These are phyloP conservation scores for human (Homo sapiens) DNA, from an alignment of 2,113 vertebrate genomes.

Conservation along the genomic window DNA sequence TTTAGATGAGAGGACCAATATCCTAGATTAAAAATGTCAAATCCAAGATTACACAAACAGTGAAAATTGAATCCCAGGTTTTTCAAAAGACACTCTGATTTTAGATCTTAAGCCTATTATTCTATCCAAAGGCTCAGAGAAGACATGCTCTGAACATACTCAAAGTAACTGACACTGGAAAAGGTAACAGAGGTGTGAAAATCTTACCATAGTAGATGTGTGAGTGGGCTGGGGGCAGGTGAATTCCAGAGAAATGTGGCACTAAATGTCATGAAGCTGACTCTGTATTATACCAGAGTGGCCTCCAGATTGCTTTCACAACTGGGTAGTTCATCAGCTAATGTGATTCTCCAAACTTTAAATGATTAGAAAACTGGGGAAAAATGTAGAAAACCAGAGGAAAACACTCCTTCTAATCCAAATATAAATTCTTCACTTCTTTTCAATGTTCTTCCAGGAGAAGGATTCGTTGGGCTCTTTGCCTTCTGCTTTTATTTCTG, in stretches of 20 bases:
- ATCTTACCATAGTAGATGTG: not conserved
- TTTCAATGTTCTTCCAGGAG: not conserved
- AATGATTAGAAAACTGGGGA: not conserved
- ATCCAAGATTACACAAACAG: not conserved
- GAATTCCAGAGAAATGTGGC: not conserved
- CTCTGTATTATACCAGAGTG: not conserved
- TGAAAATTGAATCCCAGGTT: not conserved
- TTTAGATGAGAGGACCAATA: not conserved
- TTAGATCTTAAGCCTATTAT: not conserved
- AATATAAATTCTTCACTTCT: not conserved
- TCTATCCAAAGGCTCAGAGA: not conserved
- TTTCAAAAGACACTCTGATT: not conserved
- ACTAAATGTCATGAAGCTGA: no score
- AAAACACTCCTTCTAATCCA: not conserved
- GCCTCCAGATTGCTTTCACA: not conserved
- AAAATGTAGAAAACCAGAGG: not conserved
- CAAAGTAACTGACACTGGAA: not conserved
- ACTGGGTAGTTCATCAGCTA: not conserved
- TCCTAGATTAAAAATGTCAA: not conserved
- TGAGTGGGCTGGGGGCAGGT: rapidly evolving
- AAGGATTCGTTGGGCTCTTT: not conserved
- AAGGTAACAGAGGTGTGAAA: not conserved
- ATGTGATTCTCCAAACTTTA: not conserved
- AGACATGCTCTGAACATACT: not conserved
- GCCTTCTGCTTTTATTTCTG: not conserved